These are phyloP conservation scores for Rhynchomys soricoides DNA, from an alignment of 2,113 vertebrate genomes.

Conservation along the genomic window DNA sequence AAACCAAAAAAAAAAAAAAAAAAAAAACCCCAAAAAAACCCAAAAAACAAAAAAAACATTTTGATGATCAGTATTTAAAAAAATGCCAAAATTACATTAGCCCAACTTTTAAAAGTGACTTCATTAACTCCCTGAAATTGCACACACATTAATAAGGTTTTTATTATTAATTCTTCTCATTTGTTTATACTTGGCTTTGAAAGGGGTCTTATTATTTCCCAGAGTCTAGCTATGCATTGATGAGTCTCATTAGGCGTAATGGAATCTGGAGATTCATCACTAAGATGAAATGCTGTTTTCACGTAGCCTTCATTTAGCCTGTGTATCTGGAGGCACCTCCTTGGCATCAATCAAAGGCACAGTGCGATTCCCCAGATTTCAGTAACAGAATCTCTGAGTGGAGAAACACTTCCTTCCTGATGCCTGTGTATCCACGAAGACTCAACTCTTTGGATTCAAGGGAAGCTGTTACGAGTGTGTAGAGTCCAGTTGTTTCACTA, in stretches of 20 bases:
- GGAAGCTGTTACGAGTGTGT: slow-evolving; percentile 66
- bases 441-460: slow-evolving; percentile 52
- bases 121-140: slow-evolving; percentile 84
- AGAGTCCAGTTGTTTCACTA: slow-evolving; percentile 41
- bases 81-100: slow-evolving; percentile 78
- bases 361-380: slow-evolving; percentile 67
- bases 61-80: slow-evolving; percentile 71
- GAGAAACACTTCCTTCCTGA: slow-evolving; percentile 32
- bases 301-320: slow-evolving; percentile 83
- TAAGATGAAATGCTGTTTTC: slow-evolving; percentile 83
- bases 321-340: slow-evolving; percentile 74
- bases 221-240: slow-evolving; percentile 79
- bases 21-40: too few relatives aligned
- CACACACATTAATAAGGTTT: slow-evolving; percentile 78
- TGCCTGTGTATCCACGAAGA: slow-evolving; percentile 34
- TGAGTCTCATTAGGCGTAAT: slow-evolving; percentile 86
- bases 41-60: slow-evolving; percentile 60
- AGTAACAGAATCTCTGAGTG: slow-evolving; percentile 52
- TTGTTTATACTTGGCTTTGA: slow-evolving; percentile 82
- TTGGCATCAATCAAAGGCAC: slow-evolving; percentile 71
- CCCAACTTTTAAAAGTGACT: slow-evolving; percentile 77
- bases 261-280: slow-evolving; percentile 85
- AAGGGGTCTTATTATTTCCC: slow-evolving; percentile 82
- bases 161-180: slow-evolving; percentile 86
- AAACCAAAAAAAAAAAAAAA: slow-evolving; percentile 41